phyloP scores from a whole-genome alignment of 2,113 vertebrate genomes.

The Taxidea taxus region DNA sequence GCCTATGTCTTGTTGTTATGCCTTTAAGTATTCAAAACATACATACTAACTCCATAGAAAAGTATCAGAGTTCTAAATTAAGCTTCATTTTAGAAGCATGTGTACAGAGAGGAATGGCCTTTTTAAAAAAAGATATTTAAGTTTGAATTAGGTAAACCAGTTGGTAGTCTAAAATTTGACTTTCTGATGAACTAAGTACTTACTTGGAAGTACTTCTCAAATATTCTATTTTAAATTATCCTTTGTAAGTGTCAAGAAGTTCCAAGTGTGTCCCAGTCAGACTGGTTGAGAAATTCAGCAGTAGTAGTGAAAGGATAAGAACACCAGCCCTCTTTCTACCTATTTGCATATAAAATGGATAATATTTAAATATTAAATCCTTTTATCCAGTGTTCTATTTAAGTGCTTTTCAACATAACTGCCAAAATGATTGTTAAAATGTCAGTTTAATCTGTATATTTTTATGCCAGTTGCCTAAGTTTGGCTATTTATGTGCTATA shows the following conservation, averaged over 20 bases:
- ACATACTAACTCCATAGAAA: neutral
- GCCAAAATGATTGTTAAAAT: slow-evolving; percentile 4
- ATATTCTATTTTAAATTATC: neutral
- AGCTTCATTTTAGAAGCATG: neutral
- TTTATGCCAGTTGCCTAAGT: neutral
- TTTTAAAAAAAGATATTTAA: neutral
- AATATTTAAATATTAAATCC: slow-evolving; percentile 18
- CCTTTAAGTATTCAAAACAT: neutral
- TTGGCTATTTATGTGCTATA: neutral
- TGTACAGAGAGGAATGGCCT: neutral
- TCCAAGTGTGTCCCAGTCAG: neutral
- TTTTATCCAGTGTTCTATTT: neutral
- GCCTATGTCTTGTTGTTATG: neutral
- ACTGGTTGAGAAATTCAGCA: neutral
- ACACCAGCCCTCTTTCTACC: neutral
- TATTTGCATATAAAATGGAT: neutral
- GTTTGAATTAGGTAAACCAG: neutral
- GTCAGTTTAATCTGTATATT: neutral
- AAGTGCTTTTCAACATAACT: slow-evolving; percentile 8
- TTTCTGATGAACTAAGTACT: neutral
- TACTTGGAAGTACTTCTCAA: neutral
- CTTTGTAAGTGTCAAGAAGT: neutral
- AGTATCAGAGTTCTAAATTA: neutral
- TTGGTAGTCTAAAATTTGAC: slow-evolving; percentile 7
- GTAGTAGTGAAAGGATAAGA: neutral